phyloP scores from a whole-genome alignment of 2,797 vertebrate genomes.

The Coilia nasus region DNA sequence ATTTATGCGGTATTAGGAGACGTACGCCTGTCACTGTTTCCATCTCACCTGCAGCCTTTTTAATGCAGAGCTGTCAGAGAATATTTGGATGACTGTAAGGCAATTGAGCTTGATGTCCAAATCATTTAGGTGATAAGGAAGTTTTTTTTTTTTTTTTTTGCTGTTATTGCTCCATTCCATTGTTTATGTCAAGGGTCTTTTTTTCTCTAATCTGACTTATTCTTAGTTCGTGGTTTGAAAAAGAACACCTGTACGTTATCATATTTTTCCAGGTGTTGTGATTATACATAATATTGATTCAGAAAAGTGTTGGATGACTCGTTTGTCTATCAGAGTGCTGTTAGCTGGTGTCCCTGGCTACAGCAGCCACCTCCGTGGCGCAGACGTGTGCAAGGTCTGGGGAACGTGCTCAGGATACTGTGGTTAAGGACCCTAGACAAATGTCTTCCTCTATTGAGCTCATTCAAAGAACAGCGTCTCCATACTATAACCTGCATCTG shows the following conservation, averaged over 20 bases:
- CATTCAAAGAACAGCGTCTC: conserved; percentile 43
- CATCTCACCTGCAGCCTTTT: conserved; percentile 28
- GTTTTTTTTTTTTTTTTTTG: conserved; percentile 2
- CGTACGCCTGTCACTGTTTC: background rate
- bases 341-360: background rate
- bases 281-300: background rate
- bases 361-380: background rate
- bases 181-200: background rate
- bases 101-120: background rate
- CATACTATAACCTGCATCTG: conserved; percentile 30
- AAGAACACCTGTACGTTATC: background rate
- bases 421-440: conserved; percentile 69
- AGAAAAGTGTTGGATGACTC: background rate
- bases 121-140: background rate
- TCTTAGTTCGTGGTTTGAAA: background rate
- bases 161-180: conserved; percentile 4
- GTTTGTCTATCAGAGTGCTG: background rate
- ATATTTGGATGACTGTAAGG: background rate
- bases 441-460: conserved; percentile 72
- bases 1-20: background rate
- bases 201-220: background rate
- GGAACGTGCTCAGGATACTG: conserved; percentile 73
- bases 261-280: background rate
- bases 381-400: conserved; percentile 46
- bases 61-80: background rate